Evolutionary conservation across 2,888 invertebrate genomes (phyloP).

Genomic region (Agriotes lineatus): DNA sequence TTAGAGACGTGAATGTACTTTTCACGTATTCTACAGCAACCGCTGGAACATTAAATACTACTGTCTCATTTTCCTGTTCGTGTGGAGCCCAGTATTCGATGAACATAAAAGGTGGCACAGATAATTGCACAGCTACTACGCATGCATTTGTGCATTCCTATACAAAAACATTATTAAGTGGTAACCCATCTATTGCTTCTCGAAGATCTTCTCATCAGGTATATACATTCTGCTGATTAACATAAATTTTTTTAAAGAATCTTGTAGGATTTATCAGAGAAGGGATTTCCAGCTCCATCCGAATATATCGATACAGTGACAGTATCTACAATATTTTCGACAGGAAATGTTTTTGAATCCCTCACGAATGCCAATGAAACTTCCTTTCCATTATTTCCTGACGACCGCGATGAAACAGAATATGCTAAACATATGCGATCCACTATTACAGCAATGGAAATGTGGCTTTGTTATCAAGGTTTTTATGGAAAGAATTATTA

Average conservation of each 20-base stretch:
- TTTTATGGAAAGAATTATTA: conserved; percentile 53
- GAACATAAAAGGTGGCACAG: conserved; percentile 53
- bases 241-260: neutral
- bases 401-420: conserved; percentile 32
- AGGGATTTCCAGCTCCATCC: too few relatives aligned
- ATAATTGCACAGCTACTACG: conserved; percentile 60
- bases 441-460: conserved; percentile 58
- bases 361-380: neutral
- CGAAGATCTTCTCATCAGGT: neutral
- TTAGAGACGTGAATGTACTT: neutral
- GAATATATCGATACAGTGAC: too few relatives aligned
- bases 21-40: neutral
- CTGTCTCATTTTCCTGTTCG: conserved; percentile 46
- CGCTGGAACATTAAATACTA: neutral
- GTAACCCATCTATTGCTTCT: too few relatives aligned
- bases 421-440: conserved; percentile 54
- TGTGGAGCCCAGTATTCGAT: conserved; percentile 49
- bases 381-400: conserved; percentile 56
- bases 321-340: neutral
- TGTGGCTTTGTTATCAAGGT: conserved; percentile 63
- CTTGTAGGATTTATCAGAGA: too few relatives aligned
- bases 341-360: neutral
- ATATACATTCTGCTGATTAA: neutral
- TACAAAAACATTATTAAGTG: conserved; percentile 6
- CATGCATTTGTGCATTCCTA: conserved; percentile 51